Conservation (phyloP, 2,888 invertebrate genomes). For the Heliconius charithonia region DNA sequence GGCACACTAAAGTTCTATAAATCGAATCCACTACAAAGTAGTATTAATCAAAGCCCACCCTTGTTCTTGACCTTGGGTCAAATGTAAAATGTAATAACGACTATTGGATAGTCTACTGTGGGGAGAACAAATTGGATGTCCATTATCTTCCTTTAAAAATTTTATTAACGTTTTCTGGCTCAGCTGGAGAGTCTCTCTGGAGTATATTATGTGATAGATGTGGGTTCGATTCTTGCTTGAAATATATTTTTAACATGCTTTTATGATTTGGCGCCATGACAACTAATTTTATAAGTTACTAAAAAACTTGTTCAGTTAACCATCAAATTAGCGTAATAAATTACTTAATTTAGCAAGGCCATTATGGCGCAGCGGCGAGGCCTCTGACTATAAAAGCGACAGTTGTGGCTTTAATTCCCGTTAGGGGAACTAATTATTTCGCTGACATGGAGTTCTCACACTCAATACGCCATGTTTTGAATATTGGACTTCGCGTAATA, state of each 20-base stretch:
- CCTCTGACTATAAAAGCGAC: neutral
- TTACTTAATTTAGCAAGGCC: too few species aligned
- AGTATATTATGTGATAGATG: neutral
- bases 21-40: slow-evolving; percentile 10
- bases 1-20: neutral
- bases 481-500: too few species aligned
- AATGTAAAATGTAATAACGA: slow-evolving; percentile 32
- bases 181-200: neutral
- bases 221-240: neutral
- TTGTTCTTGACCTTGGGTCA: slow-evolving; percentile 26
- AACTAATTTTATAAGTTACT: too few species aligned
- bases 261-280: too few species aligned
- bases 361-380: too few species aligned
- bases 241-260: too few species aligned
- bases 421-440: neutral
- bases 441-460: neutral
- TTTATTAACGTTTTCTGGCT: neutral
- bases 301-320: too few species aligned
- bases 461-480: neutral
- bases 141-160: slow-evolving; percentile 12
- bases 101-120: slow-evolving; percentile 31
- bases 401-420: too few species aligned
- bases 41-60: slow-evolving; percentile 22
- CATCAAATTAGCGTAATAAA: too few species aligned
- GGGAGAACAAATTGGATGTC: slow-evolving; percentile 36